Evolutionary conservation across 1,140 invertebrate genomes (phyloP), one percentile per base, ranked within the genome.

Genomic region (Heliconius congener): DNA sequence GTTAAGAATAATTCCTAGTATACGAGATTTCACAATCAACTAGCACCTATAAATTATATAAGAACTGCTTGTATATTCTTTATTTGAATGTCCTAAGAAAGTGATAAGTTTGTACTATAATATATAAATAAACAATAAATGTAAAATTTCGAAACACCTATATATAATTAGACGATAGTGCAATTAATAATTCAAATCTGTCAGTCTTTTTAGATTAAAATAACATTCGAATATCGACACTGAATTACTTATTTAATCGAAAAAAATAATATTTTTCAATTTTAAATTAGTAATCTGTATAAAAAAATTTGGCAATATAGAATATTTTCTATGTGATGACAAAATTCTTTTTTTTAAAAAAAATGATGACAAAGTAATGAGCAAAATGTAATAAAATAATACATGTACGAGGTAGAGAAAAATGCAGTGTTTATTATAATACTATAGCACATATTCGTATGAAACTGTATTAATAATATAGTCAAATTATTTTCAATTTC

Each of bases 41-140:
- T 93, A 93, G 91, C 91, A 93, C 90, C 90, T 92, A 92, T 86
- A 84, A 86, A 86, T 87, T 84, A 84, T 82, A 76, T 81, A 76
- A 81, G 78, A 83, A 83, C 78, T 42, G 60, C 74, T 66, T 66
- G 60, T 30, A 66, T 66, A 66, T 16, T 19, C 8, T 60, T 60
- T 23, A 30, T 6, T 9, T 9, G 23, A 66, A 66, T 66, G 23
- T 27, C 27, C 11, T 16, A 30, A 27, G 27, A 30, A 27, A 66
- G 11, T 66, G 11, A 66, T 66, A 66, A 30, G 60, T 79, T 79
- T 79, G 78, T 75, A 74, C 73, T 79, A 52, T 66, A 57, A n/a
- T 57, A 79, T 27, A 71, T 71, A 79, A 13, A 79, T 79, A 75
- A 79, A 79, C 71, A 79, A 71, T n/a, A 74, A 74, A 74, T 55